phyloP scores from a whole-genome alignment of 2,113 vertebrate species.

The Microtus pennsylvanicus region DNA sequence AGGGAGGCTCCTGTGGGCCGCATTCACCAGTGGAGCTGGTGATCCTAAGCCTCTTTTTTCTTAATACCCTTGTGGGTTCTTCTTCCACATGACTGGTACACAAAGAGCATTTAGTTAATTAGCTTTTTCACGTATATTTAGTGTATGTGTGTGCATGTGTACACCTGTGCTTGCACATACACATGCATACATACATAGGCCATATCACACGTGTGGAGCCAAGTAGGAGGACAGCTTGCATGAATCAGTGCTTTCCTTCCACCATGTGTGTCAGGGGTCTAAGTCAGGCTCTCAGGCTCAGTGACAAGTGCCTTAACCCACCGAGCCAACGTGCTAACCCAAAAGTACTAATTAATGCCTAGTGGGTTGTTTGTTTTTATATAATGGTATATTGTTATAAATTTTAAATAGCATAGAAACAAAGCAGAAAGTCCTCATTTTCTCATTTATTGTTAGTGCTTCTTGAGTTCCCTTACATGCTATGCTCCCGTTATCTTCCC shows the following conservation, averaged over 20 bases:
- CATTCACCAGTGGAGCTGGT: background rate
- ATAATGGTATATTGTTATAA: background rate
- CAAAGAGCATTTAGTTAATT: constrained; percentile 12
- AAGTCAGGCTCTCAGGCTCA: background rate
- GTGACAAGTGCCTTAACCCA: background rate
- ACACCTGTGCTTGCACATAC: background rate
- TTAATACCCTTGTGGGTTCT: background rate
- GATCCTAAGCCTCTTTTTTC: background rate
- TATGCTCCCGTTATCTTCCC: background rate
- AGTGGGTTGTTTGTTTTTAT: background rate
- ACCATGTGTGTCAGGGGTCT: background rate
- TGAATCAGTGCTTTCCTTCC: background rate
- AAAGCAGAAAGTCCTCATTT: background rate
- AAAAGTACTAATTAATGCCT: background rate
- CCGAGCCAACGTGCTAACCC: background rate
- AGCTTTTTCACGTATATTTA: background rate
- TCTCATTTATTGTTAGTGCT: constrained; percentile 23
- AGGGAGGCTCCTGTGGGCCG: background rate
- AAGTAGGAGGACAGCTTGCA: background rate
- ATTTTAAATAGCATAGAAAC: constrained; percentile 24
- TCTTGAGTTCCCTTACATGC: background rate
- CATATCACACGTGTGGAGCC: background rate
- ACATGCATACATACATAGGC: background rate
- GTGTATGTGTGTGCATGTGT: background rate
- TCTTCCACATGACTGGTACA: background rate